Percentiles rank a stretch among this genome's conserved stretches.
These are phyloP conservation scores for Corythornis cristatus DNA, from an alignment of 2,113 vertebrate species.

Conservation along the genomic window DNA sequence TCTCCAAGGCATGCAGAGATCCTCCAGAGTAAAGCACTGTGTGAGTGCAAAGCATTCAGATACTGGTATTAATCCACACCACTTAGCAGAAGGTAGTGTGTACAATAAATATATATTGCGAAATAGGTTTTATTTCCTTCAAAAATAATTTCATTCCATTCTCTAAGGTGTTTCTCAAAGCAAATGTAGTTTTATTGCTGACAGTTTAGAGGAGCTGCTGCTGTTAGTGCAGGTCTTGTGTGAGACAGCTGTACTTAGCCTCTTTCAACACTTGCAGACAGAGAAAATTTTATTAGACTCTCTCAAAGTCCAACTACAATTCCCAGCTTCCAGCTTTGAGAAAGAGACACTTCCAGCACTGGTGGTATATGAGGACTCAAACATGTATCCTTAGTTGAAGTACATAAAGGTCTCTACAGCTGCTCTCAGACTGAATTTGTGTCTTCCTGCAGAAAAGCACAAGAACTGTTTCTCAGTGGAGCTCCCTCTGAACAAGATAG, in stretches of 20 bases:
- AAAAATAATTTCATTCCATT: background rate
- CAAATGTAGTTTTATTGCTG: constrained; percentile 33
- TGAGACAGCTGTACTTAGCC: constrained; percentile 22
- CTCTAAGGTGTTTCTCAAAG: constrained; percentile 46
- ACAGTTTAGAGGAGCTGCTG: constrained; percentile 1
- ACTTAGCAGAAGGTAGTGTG: background rate
- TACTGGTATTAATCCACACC: background rate
- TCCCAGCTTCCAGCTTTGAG: background rate
- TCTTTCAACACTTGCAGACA: constrained; percentile 5
- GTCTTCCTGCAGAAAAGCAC: background rate
- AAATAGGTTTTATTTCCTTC: constrained; percentile 17
- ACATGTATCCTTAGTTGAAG: background rate
- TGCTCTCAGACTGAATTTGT: background rate
- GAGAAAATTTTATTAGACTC: constrained; percentile 14
- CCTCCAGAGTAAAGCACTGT: background rate
- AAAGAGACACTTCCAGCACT: background rate
- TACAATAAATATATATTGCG: constrained; percentile 9
- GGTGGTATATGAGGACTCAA: background rate
- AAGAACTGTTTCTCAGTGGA: background rate
- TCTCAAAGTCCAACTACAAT: background rate
- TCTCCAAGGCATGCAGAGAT: background rate
- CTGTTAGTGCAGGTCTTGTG: constrained; percentile 2
- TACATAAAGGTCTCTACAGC: background rate
- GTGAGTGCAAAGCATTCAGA: background rate
- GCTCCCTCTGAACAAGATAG: background rate